Percentiles rank a stretch among this genome's conserved stretches.
Conservation (phyloP, 2,797 vertebrate species). For the Centroberyx gerrardi region DNA sequence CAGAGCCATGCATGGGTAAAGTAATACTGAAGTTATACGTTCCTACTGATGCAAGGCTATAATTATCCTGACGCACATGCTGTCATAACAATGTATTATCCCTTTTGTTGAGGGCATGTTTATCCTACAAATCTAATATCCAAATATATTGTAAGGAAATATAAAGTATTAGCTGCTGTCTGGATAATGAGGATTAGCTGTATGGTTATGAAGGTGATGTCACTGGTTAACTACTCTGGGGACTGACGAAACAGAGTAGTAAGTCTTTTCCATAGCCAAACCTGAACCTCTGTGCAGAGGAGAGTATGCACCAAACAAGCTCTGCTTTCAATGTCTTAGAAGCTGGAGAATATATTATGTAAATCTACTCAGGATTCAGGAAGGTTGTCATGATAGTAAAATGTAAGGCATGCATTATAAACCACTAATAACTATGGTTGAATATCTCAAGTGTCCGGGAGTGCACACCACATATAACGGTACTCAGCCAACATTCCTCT, state of each 20-base stretch:
- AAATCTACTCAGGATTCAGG: constrained; percentile 57
- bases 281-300: background rate
- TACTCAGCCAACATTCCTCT: constrained; percentile 64
- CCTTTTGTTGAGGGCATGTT: background rate
- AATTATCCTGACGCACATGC: background rate
- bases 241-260: background rate
- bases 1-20: background rate
- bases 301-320: constrained; percentile 8
- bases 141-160: background rate
- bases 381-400: constrained; percentile 61
- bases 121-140: constrained; percentile 5
- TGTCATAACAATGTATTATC: background rate
- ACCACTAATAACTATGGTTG: constrained; percentile 74
- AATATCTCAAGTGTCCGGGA: constrained; percentile 54
- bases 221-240: constrained; percentile 9
- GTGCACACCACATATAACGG: constrained; percentile 44
- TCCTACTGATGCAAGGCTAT: background rate
- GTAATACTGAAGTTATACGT: background rate
- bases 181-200: background rate
- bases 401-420: constrained; percentile 66
- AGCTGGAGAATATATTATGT: constrained; percentile 29
- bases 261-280: background rate
- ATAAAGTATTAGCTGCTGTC: background rate
- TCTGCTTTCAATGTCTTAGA: constrained; percentile 30
- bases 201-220: constrained; percentile 3